Evolutionary conservation across 2,113 vertebrate genomes (phyloP).

Genomic region (Ovibos moschatus): DNA sequence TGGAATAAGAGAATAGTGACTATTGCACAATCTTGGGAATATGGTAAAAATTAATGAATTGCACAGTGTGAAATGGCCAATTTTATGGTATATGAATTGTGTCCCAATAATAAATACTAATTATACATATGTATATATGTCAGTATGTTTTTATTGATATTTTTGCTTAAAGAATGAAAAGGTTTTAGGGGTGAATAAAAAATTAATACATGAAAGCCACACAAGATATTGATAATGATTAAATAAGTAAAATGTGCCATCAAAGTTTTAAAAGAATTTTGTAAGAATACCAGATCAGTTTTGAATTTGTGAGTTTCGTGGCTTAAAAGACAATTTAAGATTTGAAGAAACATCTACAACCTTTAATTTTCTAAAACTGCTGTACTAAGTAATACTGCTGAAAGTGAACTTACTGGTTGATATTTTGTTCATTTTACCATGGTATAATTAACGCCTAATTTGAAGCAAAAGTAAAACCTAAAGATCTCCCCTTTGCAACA

Average conservation of each 20-base stretch:
- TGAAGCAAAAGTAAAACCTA: not conserved
- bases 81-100: not conserved
- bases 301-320: not conserved
- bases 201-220: not conserved
- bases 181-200: not conserved
- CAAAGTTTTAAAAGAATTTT: conserved; percentile 23
- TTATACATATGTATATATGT: not conserved
- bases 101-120: conserved; percentile 17
- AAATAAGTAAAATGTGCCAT: not conserved
- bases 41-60: not conserved
- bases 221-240: not conserved
- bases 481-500: not conserved
- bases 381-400: not conserved
- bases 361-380: not conserved
- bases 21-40: not conserved
- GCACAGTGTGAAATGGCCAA: not conserved
- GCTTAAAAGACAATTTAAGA: conserved; percentile 38
- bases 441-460: not conserved
- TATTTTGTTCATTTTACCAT: conserved; percentile 6
- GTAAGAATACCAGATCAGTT: not conserved
- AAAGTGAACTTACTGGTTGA: conserved; percentile 1
- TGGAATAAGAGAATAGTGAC: not conserved
- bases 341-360: not conserved
- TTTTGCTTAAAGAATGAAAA: conserved; percentile 30
- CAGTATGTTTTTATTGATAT: not conserved